Conservation (phyloP, 2,797 vertebrate species). For the Melanotaenia nigrans region DNA sequence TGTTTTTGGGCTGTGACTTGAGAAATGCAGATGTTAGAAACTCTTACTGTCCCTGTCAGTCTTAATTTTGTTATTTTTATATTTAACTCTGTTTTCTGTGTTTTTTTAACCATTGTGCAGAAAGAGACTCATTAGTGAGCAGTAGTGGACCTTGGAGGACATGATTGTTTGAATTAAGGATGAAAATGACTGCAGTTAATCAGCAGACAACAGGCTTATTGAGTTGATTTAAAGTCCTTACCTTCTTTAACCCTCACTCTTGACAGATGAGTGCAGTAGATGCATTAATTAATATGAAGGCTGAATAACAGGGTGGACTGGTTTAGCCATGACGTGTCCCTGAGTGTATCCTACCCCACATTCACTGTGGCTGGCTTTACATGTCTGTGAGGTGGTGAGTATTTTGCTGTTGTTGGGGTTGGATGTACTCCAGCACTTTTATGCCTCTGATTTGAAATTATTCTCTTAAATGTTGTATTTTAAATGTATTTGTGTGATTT, state of each 20-base stretch:
- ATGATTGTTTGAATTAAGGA: slow-evolving; percentile 54
- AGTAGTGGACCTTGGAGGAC: neutral
- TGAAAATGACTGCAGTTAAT: slow-evolving; percentile 56
- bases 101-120: slow-evolving; percentile 14
- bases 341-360: neutral
- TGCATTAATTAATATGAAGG: slow-evolving; percentile 24
- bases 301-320: slow-evolving; percentile 8
- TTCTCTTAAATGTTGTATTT: no score
- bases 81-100: no score
- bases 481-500: no score
- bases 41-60: neutral
- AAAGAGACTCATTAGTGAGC: slow-evolving; percentile 27
- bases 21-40: neutral
- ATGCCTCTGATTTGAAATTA: no score
- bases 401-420: neutral
- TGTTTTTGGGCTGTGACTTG: neutral
- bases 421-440: neutral
- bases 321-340: neutral
- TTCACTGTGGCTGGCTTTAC: neutral
- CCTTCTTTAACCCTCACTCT: slow-evolving; percentile 18
- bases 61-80: neutral
- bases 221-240: slow-evolving; percentile 18
- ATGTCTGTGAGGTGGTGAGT: neutral
- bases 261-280: slow-evolving; percentile 21
- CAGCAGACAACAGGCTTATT: slow-evolving; percentile 28